phyloP scores from a whole-genome alignment of 2,113 vertebrate genomes.

The Lepisosteus oculatus region DNA sequence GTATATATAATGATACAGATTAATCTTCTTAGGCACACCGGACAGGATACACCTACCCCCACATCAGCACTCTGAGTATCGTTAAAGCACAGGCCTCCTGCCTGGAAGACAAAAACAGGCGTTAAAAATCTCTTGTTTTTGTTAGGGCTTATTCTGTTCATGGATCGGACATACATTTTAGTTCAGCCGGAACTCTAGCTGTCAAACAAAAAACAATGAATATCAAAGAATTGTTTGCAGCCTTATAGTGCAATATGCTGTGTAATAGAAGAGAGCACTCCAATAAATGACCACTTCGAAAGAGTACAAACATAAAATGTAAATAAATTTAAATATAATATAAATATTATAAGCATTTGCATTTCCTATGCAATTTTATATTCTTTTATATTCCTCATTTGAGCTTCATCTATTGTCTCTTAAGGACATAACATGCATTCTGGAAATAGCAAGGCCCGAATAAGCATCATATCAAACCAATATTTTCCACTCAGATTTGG shows the following conservation, averaged over 20 bases:
- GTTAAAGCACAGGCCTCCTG: slow-evolving; percentile 32
- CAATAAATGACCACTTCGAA: not conserved
- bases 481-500: no score
- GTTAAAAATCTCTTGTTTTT: not conserved
- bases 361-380: no score
- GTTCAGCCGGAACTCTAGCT: not conserved
- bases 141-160: no score
- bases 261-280: not conserved
- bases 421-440: no score
- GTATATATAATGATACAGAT: no score
- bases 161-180: no score
- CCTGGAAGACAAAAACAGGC: slow-evolving; percentile 17
- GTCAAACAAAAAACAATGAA: not conserved
- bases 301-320: not conserved
- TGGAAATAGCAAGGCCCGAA: no score
- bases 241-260: not conserved
- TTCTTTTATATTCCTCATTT: no score
- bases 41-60: not conserved
- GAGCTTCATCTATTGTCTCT: no score
- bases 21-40: not conserved
- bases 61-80: not conserved
- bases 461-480: no score
- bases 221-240: not conserved
- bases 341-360: no score
- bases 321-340: no score